Conservation (phyloP, 2,888 invertebrate species). For the Keiferia lycopersicella region DNA sequence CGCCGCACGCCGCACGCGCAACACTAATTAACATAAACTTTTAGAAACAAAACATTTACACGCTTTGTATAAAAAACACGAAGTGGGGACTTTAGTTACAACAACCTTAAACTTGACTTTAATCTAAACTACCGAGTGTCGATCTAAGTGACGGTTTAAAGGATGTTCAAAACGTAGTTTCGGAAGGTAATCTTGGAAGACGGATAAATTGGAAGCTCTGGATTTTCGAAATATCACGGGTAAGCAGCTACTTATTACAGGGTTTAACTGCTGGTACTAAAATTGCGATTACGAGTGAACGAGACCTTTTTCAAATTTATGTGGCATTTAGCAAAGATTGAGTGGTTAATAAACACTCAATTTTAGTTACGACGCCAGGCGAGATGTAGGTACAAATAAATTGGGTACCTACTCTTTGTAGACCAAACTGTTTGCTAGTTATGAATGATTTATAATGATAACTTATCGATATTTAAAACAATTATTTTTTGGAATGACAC, state of each 20-base stretch:
- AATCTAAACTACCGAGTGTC: slow-evolving; percentile 16
- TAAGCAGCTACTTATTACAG: slow-evolving; percentile 49
- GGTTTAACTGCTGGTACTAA: slow-evolving; percentile 31
- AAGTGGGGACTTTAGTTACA: slow-evolving; percentile 22
- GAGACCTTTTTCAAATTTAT: slow-evolving; percentile 37
- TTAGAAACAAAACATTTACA: slow-evolving; percentile 33
- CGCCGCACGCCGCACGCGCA: slow-evolving; percentile 32
- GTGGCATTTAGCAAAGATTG: slow-evolving; percentile 35
- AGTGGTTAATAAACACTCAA: slow-evolving; percentile 32
- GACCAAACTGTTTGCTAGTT: too few relatives aligned
- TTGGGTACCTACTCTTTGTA: too few relatives aligned
- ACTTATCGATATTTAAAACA: too few relatives aligned
- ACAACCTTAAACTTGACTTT: slow-evolving; percentile 28
- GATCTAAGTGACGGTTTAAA: slow-evolving; percentile 37
- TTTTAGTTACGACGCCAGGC: slow-evolving; percentile 19
- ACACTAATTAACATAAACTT: slow-evolving; percentile 36
- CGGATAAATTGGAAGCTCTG: slow-evolving; percentile 43
- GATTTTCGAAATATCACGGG: slow-evolving; percentile 65
- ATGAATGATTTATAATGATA: too few relatives aligned
- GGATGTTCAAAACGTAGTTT: slow-evolving; percentile 42
- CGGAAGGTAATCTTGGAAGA: slow-evolving; percentile 41
- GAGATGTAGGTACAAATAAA: not conserved
- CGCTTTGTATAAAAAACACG: slow-evolving; percentile 35
- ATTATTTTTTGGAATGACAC: too few relatives aligned
- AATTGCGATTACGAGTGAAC: slow-evolving; percentile 31